Percentiles rank a stretch among this genome's conserved stretches.
phyloP scores from a whole-genome alignment of 2,113 vertebrate genomes.

The Lepus europaeus region DNA sequence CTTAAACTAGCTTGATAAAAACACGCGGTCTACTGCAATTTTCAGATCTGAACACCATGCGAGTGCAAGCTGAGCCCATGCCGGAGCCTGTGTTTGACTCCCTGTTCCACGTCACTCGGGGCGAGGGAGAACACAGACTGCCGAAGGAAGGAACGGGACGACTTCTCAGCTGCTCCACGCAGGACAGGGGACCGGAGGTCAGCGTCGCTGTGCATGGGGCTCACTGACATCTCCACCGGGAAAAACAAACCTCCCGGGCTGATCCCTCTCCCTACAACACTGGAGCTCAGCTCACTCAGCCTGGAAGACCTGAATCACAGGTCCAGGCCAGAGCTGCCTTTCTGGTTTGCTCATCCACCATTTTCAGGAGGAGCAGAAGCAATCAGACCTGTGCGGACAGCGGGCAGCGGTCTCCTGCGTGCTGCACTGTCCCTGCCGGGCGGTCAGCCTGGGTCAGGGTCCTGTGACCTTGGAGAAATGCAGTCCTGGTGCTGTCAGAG shows the following conservation, averaged over 20 bases:
- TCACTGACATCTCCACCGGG: neutral
- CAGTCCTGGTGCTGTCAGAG: fast-evolving
- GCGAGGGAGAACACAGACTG: fast-evolving
- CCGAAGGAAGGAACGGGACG: neutral
- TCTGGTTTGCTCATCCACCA: neutral
- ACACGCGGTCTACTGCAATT: neutral
- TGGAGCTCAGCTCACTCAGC: neutral
- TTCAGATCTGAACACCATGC: neutral
- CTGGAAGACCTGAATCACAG: neutral
- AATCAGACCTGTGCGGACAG: no score
- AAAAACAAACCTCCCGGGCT: neutral
- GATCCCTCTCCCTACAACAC: neutral
- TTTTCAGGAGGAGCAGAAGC: no score
- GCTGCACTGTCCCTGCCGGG: no score
- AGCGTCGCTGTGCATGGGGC: neutral
- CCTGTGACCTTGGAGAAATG: fast-evolving
- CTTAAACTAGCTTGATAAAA: neutral
- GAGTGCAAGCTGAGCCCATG: neutral
- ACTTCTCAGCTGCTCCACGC: no score
- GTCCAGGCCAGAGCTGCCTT: neutral
- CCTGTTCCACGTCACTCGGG: fast-evolving
- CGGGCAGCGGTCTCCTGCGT: no score
- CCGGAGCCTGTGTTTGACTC: neutral
- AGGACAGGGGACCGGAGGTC: no score
- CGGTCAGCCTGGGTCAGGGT: no score